These are phyloP conservation scores for Syngnathus typhle DNA, from an alignment of 2,113 vertebrate genomes.

Conservation along the genomic window DNA sequence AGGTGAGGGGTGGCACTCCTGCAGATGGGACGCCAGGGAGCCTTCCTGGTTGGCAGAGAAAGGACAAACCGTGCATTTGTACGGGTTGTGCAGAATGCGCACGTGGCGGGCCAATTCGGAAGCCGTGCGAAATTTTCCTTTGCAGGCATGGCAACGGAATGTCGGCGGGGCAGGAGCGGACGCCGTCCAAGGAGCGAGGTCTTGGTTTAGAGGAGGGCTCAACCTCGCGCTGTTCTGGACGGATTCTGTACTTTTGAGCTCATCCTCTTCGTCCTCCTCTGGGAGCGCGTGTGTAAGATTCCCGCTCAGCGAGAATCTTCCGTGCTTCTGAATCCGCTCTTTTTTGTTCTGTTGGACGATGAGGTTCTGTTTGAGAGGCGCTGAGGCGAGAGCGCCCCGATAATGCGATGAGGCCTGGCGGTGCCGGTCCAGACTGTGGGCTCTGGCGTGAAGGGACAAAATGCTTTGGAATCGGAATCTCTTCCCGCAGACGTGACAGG, in stretches of 20 bases:
- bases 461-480: conserved; percentile 91
- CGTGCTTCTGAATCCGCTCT: conserved; percentile 40
- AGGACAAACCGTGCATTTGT: conserved; percentile 85
- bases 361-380: conserved; percentile 59
- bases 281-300: conserved; percentile 31
- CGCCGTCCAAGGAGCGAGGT: conserved; percentile 51
- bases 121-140: conserved; percentile 88
- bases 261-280: conserved; percentile 48
- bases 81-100: conserved; percentile 86
- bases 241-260: conserved; percentile 37
- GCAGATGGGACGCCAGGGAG: conserved; percentile 79
- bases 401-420: conserved; percentile 65
- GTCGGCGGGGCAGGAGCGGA: conserved; percentile 52
- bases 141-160: conserved; percentile 86
- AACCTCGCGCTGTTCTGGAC: conserved; percentile 35
- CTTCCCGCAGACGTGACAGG: conserved; percentile 85
- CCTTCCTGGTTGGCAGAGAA: conserved; percentile 86
- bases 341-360: conserved; percentile 65
- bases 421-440: conserved; percentile 76
- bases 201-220: conserved; percentile 46
- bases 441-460: conserved; percentile 84
- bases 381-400: conserved; percentile 50
- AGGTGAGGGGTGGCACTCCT: conserved; percentile 67
- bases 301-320: conserved; percentile 37
- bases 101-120: conserved; percentile 84